phyloP scores from a whole-genome alignment of 2,113 vertebrate genomes.

The Paraplagusia blochii region DNA sequence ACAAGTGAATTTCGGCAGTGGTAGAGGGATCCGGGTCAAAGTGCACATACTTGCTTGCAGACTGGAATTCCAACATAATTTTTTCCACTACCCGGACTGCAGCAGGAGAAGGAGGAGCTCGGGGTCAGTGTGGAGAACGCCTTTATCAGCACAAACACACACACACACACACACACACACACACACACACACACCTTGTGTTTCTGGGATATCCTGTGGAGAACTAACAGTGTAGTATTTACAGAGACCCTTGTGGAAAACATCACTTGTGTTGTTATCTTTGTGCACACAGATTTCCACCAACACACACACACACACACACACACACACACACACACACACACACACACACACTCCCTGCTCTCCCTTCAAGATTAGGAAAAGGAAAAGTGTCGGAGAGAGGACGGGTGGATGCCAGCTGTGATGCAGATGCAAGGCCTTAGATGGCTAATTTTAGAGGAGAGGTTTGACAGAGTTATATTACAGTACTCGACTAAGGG shows the following conservation, averaged over 20 bases:
- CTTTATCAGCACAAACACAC: slow-evolving; percentile 51
- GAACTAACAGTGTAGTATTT: slow-evolving; percentile 71
- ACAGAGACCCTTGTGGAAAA: slow-evolving; percentile 55
- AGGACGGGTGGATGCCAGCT: not conserved
- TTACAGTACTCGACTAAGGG: too few relatives aligned
- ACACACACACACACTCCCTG: slow-evolving; percentile 20
- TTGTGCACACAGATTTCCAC: slow-evolving; percentile 48
- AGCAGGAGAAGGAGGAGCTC: slow-evolving; percentile 72
- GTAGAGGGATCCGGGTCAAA: slow-evolving; percentile 76
- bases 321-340: too few relatives aligned
- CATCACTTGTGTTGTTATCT: slow-evolving; percentile 70
- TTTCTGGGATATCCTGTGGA: slow-evolving; percentile 71
- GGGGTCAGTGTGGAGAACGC: slow-evolving; percentile 34
- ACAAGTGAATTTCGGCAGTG: slow-evolving; percentile 63
- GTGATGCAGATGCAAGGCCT: not conserved
- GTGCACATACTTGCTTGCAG: slow-evolving; percentile 80
- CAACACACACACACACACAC: too few relatives aligned
- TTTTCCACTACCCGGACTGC: slow-evolving; percentile 84
- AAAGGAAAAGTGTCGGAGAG: slow-evolving; percentile 8
- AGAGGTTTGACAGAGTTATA: not conserved
- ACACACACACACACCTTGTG: slow-evolving; percentile 25
- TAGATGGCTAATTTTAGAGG: not conserved
- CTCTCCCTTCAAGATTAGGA: slow-evolving; percentile 30
- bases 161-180: slow-evolving; percentile 35
- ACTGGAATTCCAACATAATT: slow-evolving; percentile 83